A percentile compares a stretch with the other conserved stretches of the same genome.
Conservation (phyloP, 2,113 vertebrate genomes). For the Ceyx margarethae region DNA sequence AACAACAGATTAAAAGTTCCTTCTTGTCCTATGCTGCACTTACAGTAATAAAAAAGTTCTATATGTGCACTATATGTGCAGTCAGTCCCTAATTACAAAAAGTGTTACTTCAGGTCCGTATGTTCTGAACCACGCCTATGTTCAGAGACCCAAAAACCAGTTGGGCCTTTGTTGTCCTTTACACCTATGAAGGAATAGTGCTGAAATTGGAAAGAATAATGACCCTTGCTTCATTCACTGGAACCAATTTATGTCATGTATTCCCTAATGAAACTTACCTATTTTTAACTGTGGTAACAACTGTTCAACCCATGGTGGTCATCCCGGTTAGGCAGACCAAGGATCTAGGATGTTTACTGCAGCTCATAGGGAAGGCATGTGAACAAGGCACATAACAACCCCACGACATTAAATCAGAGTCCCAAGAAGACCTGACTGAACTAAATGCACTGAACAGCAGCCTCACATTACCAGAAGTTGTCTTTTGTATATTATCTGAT, state of each 20-base stretch:
- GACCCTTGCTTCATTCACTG: neutral
- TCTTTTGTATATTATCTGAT: neutral
- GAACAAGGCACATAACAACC: neutral
- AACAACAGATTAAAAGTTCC: neutral
- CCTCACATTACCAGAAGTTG: neutral
- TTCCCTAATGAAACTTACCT: neutral
- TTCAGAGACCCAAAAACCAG: neutral
- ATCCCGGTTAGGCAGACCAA: neutral
- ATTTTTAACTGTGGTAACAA: neutral
- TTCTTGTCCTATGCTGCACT: accelerated
- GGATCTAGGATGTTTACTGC: neutral
- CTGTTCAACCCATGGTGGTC: neutral
- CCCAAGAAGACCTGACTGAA: neutral
- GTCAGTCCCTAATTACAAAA: neutral
- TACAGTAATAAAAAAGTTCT: neutral
- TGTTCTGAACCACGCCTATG: neutral
- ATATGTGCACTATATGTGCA: neutral
- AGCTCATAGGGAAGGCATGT: neutral
- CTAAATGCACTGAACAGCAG: neutral
- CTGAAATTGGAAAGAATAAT: neutral
- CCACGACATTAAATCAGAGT: neutral
- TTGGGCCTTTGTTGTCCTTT: neutral
- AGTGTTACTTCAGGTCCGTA: neutral
- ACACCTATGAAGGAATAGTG: no score
- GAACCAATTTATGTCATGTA: neutral